A percentile compares a stretch with the other conserved stretches of the same genome.
Evolutionary conservation across 2,797 vertebrate species (phyloP).

Genomic region (Ptychadena robeensis): DNA sequence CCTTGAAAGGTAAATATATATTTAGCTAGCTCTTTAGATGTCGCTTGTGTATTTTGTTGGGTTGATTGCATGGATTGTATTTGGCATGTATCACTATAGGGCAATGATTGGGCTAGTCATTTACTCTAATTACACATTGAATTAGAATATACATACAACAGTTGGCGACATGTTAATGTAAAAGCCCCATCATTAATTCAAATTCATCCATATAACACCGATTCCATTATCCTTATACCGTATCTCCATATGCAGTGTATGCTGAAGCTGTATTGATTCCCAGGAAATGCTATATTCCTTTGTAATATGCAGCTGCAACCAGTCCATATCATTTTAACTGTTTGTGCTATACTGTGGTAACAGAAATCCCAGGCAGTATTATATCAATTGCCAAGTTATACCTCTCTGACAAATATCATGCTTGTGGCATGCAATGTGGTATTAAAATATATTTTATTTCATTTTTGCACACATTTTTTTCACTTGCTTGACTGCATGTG

Average conservation of each 20-base stretch:
- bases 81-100: neutral
- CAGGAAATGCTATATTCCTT: neutral
- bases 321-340: neutral
- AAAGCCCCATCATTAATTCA: neutral
- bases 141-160: neutral
- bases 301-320: neutral
- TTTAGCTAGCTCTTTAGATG: neutral
- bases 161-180: neutral
- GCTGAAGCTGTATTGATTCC: neutral
- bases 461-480: neutral
- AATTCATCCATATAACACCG: neutral
- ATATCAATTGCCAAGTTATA: neutral
- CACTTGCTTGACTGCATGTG: neutral
- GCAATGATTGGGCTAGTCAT: neutral
- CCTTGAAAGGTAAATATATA: constrained; percentile 52
- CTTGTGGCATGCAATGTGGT: neutral
- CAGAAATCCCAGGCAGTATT: neutral
- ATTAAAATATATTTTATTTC: neutral
- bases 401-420: neutral
- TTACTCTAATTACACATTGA: neutral
- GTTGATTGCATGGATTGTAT: neutral
- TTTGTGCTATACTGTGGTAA: neutral
- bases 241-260: neutral
- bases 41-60: neutral
- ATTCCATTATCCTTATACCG: neutral